phyloP scores from a whole-genome alignment of 1,140 invertebrate genomes.

The Cepaea nemoralis region DNA sequence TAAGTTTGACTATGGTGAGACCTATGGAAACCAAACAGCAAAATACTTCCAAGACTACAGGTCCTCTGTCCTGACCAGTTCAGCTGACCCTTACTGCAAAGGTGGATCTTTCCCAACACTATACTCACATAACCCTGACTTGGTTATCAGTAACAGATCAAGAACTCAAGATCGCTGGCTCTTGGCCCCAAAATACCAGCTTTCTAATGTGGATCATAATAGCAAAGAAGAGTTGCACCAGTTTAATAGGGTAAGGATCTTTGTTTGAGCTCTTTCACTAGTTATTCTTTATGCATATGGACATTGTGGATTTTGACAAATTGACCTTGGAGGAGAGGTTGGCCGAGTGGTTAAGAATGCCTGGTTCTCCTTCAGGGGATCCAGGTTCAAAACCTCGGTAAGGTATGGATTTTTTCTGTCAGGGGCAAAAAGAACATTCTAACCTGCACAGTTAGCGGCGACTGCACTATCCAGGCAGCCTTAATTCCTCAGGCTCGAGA shows the following conservation, averaged over 20 bases:
- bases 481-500: too few relatives aligned
- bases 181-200: constrained; percentile 64
- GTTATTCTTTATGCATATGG: too few relatives aligned
- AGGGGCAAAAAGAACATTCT: too few relatives aligned
- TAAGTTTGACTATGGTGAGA: constrained; percentile 73
- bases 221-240: constrained; percentile 65
- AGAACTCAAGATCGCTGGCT: constrained; percentile 67
- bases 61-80: constrained; percentile 63
- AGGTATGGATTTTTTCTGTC: too few relatives aligned
- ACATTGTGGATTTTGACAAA: too few relatives aligned
- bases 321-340: too few relatives aligned
- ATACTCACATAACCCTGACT: constrained; percentile 69
- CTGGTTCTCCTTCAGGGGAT: too few relatives aligned
- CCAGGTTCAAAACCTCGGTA: too few relatives aligned
- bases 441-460: too few relatives aligned
- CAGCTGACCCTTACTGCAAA: constrained; percentile 64
- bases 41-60: constrained; percentile 73
- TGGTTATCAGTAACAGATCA: constrained; percentile 67
- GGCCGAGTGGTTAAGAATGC: too few relatives aligned
- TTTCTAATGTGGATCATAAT: constrained; percentile 70
- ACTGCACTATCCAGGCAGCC: too few relatives aligned
- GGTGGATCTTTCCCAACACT: constrained; percentile 71
- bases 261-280: too few relatives aligned
- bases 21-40: constrained; percentile 70
- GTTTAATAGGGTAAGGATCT: constrained; percentile 35